Evolutionary conservation across 2,888 invertebrate genomes (phyloP).

Genomic region (Hoplodrina blanda): DNA sequence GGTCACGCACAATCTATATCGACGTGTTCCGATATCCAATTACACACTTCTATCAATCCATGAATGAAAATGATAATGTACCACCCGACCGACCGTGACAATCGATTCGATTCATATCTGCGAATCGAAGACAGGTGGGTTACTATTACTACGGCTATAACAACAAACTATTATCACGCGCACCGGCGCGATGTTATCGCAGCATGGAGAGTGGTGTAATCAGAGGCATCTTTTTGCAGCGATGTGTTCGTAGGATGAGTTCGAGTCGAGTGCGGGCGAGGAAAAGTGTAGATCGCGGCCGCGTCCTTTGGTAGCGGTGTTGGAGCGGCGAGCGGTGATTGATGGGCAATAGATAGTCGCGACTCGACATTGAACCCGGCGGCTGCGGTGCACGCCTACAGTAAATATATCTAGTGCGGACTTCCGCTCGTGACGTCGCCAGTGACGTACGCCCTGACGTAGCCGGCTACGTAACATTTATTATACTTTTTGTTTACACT

Average conservation of each 20-base stretch:
- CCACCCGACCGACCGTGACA: slow-evolving; percentile 78
- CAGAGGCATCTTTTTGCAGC: slow-evolving; percentile 32
- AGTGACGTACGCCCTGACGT: slow-evolving; percentile 76
- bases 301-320: slow-evolving; percentile 62
- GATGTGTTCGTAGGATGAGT: slow-evolving; percentile 54
- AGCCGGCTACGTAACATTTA: slow-evolving; percentile 81
- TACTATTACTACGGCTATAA: slow-evolving; percentile 70
- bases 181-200: slow-evolving; percentile 63
- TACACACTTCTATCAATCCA: slow-evolving; percentile 76
- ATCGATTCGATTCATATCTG: slow-evolving; percentile 76
- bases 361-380: slow-evolving; percentile 89
- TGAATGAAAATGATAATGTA: slow-evolving; percentile 83
- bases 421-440: slow-evolving; percentile 88
- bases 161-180: slow-evolving; percentile 73
- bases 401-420: slow-evolving; percentile 87
- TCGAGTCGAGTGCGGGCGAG: slow-evolving; percentile 62
- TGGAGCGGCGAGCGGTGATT: slow-evolving; percentile 76
- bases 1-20: slow-evolving; percentile 81
- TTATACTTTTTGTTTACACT: slow-evolving; percentile 88
- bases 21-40: slow-evolving; percentile 76
- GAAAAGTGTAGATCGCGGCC: slow-evolving; percentile 47
- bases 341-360: slow-evolving; percentile 88
- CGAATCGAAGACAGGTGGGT: slow-evolving; percentile 74
- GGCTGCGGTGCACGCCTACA: slow-evolving; percentile 72
- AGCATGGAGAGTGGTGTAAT: slow-evolving; percentile 47